Percentiles rank a stretch among this genome's conserved stretches.
Evolutionary conservation across 2,113 vertebrate species (phyloP).

Genomic region (Hemichromis elongatus): DNA sequence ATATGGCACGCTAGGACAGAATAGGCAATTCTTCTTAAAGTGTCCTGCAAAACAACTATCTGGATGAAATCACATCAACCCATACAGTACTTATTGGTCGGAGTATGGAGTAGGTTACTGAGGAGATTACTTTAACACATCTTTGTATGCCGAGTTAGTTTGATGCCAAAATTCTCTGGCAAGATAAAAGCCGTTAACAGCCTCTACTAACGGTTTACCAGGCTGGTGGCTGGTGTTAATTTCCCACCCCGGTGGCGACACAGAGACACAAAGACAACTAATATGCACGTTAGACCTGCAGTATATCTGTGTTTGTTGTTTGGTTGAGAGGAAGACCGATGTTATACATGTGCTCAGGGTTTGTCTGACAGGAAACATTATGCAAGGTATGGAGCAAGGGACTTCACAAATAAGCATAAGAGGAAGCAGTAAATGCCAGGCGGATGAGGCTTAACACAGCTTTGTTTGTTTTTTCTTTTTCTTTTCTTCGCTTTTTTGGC

Average conservation of each 20-base stretch:
- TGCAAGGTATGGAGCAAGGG: background rate
- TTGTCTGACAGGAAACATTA: background rate
- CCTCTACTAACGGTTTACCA: background rate
- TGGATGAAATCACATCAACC: background rate
- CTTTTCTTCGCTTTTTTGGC: background rate
- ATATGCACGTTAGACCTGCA: background rate
- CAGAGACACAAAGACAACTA: background rate
- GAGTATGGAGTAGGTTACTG: background rate
- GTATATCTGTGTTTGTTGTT: background rate
- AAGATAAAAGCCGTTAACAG: background rate
- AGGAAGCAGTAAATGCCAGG: background rate
- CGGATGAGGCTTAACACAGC: constrained; percentile 16
- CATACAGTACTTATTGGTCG: background rate
- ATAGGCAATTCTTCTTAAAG: background rate
- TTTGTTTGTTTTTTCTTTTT: background rate
- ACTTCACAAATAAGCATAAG: background rate
- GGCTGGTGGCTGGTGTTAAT: background rate
- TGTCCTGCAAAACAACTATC: background rate
- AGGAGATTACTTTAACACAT: background rate
- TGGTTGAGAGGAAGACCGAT: background rate
- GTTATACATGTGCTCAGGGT: background rate
- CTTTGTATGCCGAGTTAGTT: background rate
- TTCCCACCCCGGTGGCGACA: background rate
- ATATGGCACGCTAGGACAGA: background rate
- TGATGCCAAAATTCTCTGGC: background rate